Conservation (phyloP, 2,888 invertebrate species). For the Drosophila fulvimacula region DNA sequence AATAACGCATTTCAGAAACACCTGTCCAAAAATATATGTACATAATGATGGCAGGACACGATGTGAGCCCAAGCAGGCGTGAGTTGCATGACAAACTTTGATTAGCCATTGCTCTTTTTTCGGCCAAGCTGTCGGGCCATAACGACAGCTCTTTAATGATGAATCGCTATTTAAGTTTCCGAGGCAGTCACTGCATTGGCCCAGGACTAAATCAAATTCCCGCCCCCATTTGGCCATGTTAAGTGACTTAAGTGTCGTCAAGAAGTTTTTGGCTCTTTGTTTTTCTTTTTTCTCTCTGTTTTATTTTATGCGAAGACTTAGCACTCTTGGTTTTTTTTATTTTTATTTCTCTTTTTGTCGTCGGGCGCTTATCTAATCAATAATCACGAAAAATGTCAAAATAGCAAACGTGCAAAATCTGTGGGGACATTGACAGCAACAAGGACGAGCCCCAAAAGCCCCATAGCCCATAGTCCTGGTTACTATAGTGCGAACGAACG, state of each 20-base stretch:
- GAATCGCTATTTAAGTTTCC: conserved; percentile 50
- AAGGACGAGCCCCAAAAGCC: conserved; percentile 30
- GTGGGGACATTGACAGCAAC: conserved; percentile 63
- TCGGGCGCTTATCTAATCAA: conserved; percentile 72
- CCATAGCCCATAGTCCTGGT: conserved; percentile 17
- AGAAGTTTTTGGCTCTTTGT: conserved; percentile 31
- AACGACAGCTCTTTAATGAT: conserved; percentile 45
- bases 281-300: conserved; percentile 5
- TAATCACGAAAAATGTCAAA: conserved; percentile 75
- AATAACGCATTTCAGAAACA: conserved; percentile 40
- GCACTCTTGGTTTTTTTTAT: conserved; percentile 41
- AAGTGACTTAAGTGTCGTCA: conserved; percentile 73
- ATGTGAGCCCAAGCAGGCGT: conserved; percentile 35
- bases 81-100: conserved; percentile 53
- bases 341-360: conserved; percentile 31
- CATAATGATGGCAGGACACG: conserved; percentile 27
- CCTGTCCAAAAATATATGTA: conserved; percentile 30
- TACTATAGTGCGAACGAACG: conserved; percentile 56
- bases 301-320: conserved; percentile 35
- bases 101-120: conserved; percentile 22
- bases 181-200: conserved; percentile 13
- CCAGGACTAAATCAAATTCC: conserved; percentile 27
- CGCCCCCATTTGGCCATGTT: conserved; percentile 58
- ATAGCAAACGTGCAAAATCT: conserved; percentile 76
- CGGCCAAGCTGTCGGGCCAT: conserved; percentile 4